These are phyloP conservation scores for Tachuris rubrigastra DNA, from an alignment of 2,113 vertebrate species.

Conservation along the genomic window DNA sequence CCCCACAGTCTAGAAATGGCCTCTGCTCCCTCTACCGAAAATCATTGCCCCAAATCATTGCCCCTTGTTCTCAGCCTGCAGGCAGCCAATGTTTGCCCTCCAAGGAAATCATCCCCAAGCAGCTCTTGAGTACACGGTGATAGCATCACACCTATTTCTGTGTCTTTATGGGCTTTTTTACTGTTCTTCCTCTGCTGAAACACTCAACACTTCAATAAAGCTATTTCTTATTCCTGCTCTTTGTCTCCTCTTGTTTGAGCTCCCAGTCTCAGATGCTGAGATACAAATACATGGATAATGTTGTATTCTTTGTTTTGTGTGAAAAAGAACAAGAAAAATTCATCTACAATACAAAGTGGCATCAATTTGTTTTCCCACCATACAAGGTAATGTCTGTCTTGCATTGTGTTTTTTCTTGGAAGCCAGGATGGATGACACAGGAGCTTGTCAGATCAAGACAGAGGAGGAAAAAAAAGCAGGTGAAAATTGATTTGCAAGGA, in stretches of 20 bases:
- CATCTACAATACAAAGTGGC: neutral
- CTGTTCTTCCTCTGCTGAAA: neutral
- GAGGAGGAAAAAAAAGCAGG: neutral
- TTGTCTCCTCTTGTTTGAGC: neutral
- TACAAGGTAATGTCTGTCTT: neutral
- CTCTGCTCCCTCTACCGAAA: neutral
- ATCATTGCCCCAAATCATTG: neutral
- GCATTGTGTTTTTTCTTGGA: neutral
- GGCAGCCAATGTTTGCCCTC: neutral
- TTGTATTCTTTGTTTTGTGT: neutral
- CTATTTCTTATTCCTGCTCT: neutral
- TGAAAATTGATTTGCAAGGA: slow-evolving; percentile 14
- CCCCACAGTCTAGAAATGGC: neutral
- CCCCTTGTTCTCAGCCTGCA: neutral
- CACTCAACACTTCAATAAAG: neutral
- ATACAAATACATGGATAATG: fast-evolving
- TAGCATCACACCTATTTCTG: neutral
- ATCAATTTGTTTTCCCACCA: neutral
- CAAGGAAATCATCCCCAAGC: neutral
- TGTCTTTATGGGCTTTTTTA: neutral
- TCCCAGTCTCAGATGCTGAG: neutral
- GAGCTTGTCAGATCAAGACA: neutral
- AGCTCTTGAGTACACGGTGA: neutral
- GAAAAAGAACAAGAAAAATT: neutral
- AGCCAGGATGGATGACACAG: neutral